phyloP scores from a whole-genome alignment of 2,888 invertebrate genomes.

The Melanotus villosus region DNA sequence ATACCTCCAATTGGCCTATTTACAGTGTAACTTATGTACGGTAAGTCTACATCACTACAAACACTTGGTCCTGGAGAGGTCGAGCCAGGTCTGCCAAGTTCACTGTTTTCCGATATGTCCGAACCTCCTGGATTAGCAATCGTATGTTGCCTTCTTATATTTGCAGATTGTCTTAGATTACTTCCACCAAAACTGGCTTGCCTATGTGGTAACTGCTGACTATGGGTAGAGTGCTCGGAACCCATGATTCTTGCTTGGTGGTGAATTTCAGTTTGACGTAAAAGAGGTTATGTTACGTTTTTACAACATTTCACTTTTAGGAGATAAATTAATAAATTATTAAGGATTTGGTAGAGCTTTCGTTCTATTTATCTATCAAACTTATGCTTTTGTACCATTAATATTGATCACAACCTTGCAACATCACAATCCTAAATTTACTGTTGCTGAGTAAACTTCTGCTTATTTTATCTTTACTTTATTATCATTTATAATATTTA shows the following conservation, averaged over 20 bases:
- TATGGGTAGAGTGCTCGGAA: conserved; percentile 66
- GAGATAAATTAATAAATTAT: too few species aligned
- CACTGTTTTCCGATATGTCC: conserved; percentile 54
- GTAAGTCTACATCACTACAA: conserved; percentile 90
- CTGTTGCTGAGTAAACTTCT: too few species aligned
- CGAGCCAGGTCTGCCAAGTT: conserved; percentile 76
- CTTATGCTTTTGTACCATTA: too few species aligned
- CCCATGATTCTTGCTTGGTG: conserved; percentile 64
- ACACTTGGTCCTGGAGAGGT: conserved; percentile 90
- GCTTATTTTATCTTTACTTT: too few species aligned
- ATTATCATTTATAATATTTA: too few species aligned
- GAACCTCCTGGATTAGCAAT: conserved; percentile 65
- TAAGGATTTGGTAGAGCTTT: too few species aligned
- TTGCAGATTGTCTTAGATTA: conserved; percentile 49
- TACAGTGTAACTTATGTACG: conserved; percentile 92
- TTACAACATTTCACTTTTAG: neutral
- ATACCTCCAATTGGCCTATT: conserved; percentile 89
- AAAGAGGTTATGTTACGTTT: conserved; percentile 24
- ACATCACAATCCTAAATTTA: too few species aligned
- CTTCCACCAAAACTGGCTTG: conserved; percentile 56
- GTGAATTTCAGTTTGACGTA: too few species aligned
- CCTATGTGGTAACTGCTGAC: conserved; percentile 53
- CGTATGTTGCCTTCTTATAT: conserved; percentile 65
- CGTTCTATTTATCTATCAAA: too few species aligned
- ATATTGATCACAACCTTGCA: too few species aligned